Conservation (phyloP, 2,113 vertebrate species). For the Gasterosteus nipponicus region DNA sequence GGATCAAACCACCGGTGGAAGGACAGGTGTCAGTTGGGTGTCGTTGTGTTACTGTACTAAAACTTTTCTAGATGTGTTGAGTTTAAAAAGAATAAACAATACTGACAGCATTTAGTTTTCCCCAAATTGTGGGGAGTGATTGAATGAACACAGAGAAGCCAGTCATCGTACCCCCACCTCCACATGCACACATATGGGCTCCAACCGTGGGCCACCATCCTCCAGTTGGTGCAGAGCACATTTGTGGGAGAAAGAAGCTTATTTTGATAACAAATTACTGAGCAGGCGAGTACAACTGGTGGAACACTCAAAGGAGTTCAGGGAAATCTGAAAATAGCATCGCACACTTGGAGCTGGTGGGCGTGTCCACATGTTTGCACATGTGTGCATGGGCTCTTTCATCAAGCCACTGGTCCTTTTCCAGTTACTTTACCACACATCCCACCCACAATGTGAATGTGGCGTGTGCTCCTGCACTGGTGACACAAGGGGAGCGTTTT, state of each 20-base stretch:
- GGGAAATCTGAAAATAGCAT: constrained; percentile 56
- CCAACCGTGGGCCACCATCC: constrained; percentile 39
- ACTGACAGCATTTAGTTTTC: not conserved
- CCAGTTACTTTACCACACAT: constrained; percentile 25
- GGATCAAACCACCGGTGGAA: too few species aligned
- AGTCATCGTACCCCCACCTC: not conserved
- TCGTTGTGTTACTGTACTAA: not conserved
- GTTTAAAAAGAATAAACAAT: not conserved
- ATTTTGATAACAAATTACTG: constrained; percentile 66
- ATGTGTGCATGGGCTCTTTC: constrained; percentile 52
- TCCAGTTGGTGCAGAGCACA: constrained; percentile 40
- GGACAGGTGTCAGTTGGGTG: too few species aligned
- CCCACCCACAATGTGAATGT: not conserved
- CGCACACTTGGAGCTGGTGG: constrained; percentile 39
- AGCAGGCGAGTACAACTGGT: constrained; percentile 44
- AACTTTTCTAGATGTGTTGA: not conserved
- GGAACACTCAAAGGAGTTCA: constrained; percentile 41
- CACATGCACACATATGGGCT: constrained; percentile 15
- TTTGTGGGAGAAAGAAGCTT: constrained; percentile 56
- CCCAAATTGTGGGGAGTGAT: not conserved
- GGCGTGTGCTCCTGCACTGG: not conserved
- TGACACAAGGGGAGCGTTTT: constrained; percentile 1
- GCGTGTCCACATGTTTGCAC: constrained; percentile 34
- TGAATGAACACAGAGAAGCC: not conserved
- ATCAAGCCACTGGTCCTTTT: constrained; percentile 37